A percentile compares a stretch with the other conserved stretches of the same genome.
These are phyloP conservation scores for Dysmachus trigonus DNA, from an alignment of 2,888 invertebrate genomes.

Conservation along the genomic window DNA sequence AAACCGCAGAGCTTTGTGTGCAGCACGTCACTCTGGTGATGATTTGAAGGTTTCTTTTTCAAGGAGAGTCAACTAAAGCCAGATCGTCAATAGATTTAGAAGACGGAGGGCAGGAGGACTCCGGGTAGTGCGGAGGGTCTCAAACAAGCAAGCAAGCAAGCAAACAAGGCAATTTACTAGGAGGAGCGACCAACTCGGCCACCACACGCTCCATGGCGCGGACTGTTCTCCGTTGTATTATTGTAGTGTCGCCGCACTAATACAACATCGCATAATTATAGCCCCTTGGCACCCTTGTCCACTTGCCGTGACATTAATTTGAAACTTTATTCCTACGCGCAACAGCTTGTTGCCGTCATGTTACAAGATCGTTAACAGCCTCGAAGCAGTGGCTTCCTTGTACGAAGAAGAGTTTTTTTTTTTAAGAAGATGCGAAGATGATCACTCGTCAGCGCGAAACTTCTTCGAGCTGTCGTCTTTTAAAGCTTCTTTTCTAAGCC, in stretches of 20 bases:
- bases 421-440: not conserved
- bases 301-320: conserved; percentile 48
- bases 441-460: not conserved
- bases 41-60: conserved; percentile 47
- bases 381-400: conserved; percentile 44
- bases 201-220: conserved; percentile 29
- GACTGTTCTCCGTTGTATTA: too few relatives aligned
- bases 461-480: conserved; percentile 13
- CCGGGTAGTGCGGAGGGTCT: not conserved
- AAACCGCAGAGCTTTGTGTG: conserved; percentile 24
- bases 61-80: conserved; percentile 42
- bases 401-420: not conserved
- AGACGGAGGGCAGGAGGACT: not conserved
- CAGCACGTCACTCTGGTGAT: conserved; percentile 34
- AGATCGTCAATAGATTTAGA: conserved; percentile 5
- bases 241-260: too few relatives aligned
- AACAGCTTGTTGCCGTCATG: not conserved
- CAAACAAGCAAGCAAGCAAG: too few relatives aligned
- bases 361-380: not conserved
- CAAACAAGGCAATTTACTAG: conserved; percentile 47
- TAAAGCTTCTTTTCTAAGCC: not conserved
- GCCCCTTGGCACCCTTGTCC: conserved; percentile 45
- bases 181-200: conserved; percentile 42
- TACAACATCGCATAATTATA: conserved; percentile 23
- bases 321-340: conserved; percentile 45